Conservation (phyloP, 1,140 invertebrate species). For the Caenorhabditis briggsae region DNA sequence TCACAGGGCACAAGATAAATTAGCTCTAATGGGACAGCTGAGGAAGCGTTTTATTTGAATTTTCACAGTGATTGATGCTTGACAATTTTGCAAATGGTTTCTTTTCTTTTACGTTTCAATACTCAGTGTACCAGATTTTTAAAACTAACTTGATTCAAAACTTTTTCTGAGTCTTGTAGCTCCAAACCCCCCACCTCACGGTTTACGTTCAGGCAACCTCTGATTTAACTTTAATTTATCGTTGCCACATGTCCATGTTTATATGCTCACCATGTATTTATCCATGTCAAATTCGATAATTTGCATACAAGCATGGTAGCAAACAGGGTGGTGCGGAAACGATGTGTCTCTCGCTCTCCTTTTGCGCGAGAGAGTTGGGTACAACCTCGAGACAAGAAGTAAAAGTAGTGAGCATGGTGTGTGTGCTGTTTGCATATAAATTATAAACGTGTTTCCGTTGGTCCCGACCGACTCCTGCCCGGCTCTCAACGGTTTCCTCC, state of each 20-base stretch:
- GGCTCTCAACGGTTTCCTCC: background rate
- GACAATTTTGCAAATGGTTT: background rate
- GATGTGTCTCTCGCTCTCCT: slow-evolving; percentile 11
- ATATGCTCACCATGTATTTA: slow-evolving; percentile 26
- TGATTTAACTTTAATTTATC: background rate
- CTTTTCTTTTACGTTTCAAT: no score
- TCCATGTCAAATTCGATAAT: slow-evolving; percentile 51
- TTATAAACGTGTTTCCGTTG: slow-evolving; percentile 55
- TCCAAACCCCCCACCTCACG: background rate
- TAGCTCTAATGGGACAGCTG: no score
- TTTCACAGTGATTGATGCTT: no score
- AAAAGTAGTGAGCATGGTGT: background rate
- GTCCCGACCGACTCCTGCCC: background rate
- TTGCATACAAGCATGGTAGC: slow-evolving; percentile 55
- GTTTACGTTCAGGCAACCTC: background rate
- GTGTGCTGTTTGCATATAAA: slow-evolving; percentile 56
- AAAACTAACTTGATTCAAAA: no score
- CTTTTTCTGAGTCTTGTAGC: no score
- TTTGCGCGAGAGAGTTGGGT: slow-evolving; percentile 4
- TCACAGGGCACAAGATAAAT: no score
- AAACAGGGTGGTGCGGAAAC: slow-evolving; percentile 33
- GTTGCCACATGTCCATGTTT: slow-evolving; percentile 27
- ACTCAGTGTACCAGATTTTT: no score
- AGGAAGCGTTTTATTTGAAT: no score
- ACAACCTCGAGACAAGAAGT: no score